Base-by-base conservation (phyloP, 2,797 vertebrate species). In the Alexandromys oeconomus region DNA sequence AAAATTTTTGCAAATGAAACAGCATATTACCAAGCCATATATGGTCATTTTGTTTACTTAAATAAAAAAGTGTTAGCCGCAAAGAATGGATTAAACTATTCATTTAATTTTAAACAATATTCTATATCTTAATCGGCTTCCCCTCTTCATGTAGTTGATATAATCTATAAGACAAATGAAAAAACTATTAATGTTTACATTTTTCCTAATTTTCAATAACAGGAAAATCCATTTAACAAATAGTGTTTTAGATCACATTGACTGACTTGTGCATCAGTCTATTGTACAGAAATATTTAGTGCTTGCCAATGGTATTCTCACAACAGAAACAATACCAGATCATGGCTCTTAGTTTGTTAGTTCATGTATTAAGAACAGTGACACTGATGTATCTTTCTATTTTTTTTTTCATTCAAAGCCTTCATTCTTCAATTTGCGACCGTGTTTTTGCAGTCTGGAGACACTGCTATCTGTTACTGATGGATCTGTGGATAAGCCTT, bases 401-500 rank as follows among this genome's bases (percentile, higher is more conserved):
- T 74, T 48, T 87, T 87, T 40, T 87, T 82, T 63, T 21, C 17
- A 54, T n/a, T 67, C 15, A 95, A 43, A 29, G 29, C 1, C 7
- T 90, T 94, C 92, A 61, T 85, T 95, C 77, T 94, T 97, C 15
- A n/a, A 57, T 87, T 86, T 96, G n/a, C 59, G 79, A 37, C 71
- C 37, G 29, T 65, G 31, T 3, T 94, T 29, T 65, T 76, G 57
- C 15, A 92, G 63, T 2, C 17, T 93, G 1, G 11, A 86, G 93
- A 88, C 2, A 82, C 21, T 76, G 51, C 31, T 43, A 88, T 96
- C 94, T 92, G 25, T 69, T 87, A 78, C 61, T 74, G 61, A 67
- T 81, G n/a, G 71, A 87, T 86, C 67, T 92, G 43, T 80, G 92
- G 25, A 91, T 82, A 89, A 92, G 29, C 8, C 34, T 91, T 37